These are phyloP conservation scores for Sinhomidia bicolor DNA, from an alignment of 2,888 invertebrate genomes.

Conservation along the genomic window DNA sequence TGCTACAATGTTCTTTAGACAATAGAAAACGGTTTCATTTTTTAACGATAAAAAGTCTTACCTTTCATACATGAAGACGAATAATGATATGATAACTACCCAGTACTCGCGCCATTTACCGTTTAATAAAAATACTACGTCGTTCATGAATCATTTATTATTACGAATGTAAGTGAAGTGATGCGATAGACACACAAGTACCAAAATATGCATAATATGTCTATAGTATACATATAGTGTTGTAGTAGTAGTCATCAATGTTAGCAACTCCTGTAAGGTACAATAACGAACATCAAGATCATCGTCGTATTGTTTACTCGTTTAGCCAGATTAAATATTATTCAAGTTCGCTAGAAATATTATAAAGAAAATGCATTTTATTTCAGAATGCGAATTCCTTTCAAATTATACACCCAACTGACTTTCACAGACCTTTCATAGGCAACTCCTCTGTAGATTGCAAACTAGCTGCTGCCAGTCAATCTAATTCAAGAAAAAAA, in stretches of 20 bases:
- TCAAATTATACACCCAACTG: background rate
- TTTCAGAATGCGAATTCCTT: background rate
- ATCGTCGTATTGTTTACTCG: background rate
- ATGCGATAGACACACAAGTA: background rate
- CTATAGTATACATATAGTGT: too few species aligned
- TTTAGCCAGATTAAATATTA: too few species aligned
- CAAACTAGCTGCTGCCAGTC: too few species aligned
- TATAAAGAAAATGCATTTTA: background rate
- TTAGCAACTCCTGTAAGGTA: too few species aligned
- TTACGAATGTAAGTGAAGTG: background rate
- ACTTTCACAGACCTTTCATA: slow-evolving; percentile 30
- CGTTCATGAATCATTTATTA: background rate
- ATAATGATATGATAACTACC: too few species aligned
- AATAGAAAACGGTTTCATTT: too few species aligned
- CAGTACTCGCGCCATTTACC: too few species aligned
- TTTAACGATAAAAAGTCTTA: background rate
- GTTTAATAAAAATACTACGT: background rate
- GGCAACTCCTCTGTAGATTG: too few species aligned
- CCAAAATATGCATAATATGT: too few species aligned
- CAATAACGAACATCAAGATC: background rate
- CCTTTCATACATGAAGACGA: background rate
- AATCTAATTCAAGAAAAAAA: too few species aligned
- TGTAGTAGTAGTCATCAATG: too few species aligned
- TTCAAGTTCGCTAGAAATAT: slow-evolving; percentile 5
- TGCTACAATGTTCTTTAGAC: background rate